Percentiles rank a stretch among this genome's conserved stretches.
Conservation (phyloP, 2,888 invertebrate species). For the Aporophyla nigra region DNA sequence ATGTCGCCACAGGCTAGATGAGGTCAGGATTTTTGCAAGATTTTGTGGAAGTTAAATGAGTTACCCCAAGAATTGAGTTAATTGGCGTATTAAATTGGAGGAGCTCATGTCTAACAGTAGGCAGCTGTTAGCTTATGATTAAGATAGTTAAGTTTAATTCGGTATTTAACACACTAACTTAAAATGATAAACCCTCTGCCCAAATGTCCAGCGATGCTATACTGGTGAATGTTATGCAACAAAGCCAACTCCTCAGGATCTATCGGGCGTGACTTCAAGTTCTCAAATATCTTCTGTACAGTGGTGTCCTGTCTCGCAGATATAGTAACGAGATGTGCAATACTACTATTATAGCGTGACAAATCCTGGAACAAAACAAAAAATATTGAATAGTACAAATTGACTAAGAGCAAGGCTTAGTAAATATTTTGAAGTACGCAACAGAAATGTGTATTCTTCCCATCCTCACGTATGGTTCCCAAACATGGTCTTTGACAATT, state of each 20-base stretch:
- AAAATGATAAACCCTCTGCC: constrained; percentile 81
- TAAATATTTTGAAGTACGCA: neutral
- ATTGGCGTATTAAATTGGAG: neutral
- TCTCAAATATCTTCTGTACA: constrained; percentile 72
- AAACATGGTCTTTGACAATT: too few relatives aligned
- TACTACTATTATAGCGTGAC: constrained; percentile 77
- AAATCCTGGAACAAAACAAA: constrained; percentile 24
- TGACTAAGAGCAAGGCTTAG: neutral
- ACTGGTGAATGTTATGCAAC: constrained; percentile 79
- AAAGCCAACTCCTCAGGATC: constrained; percentile 84
- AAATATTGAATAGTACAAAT: constrained; percentile 76
- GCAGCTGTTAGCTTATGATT: neutral
- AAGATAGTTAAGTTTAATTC: neutral
- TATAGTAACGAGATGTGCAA: constrained; percentile 79
- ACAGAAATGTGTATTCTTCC: too few relatives aligned
- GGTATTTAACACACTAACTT: constrained; percentile 66
- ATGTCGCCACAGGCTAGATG: neutral
- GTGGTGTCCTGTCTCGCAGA: constrained; percentile 79
- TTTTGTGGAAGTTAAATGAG: neutral
- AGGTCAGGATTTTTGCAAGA: neutral
- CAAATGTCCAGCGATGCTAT: constrained; percentile 78
- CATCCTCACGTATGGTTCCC: too few relatives aligned
- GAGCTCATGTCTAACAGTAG: neutral
- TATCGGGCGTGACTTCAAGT: constrained; percentile 78
- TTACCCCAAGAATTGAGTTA: neutral